These are phyloP conservation scores for Tachuris rubrigastra DNA, from an alignment of 2,113 vertebrate species.

Conservation along the genomic window DNA sequence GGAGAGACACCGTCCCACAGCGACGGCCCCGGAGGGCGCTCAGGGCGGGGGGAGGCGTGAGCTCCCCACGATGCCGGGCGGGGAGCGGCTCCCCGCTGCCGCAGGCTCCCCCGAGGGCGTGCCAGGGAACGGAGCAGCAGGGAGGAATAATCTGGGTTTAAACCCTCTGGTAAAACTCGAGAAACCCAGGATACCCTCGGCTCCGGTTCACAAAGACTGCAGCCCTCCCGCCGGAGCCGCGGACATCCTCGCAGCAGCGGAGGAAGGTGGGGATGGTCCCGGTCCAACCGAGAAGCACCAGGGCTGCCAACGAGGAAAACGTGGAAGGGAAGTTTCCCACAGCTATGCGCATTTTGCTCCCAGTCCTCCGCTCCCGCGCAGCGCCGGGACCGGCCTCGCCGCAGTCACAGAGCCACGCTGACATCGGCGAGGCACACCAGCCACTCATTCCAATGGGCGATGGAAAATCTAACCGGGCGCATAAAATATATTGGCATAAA, in stretches of 20 bases:
- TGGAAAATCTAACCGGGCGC: not conserved
- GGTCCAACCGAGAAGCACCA: too few species aligned
- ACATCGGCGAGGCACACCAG: not conserved
- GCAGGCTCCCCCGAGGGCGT: not conserved
- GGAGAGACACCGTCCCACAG: not conserved
- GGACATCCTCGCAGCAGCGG: not conserved
- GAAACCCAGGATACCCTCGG: not conserved
- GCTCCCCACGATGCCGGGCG: not conserved
- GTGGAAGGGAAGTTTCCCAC: not conserved
- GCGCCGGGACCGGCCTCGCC: not conserved
- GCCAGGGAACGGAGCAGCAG: not conserved
- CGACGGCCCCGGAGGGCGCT: not conserved
- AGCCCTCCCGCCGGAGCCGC: not conserved
- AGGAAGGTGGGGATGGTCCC: not conserved
- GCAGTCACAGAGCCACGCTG: not conserved
- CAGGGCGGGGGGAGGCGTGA: not conserved
- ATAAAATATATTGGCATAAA: constrained; percentile 44
- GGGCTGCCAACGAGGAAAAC: not conserved
- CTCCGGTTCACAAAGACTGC: not conserved
- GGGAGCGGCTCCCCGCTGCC: not conserved
- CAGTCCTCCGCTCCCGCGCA: not conserved
- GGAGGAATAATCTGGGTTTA: not conserved
- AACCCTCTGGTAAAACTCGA: not conserved
- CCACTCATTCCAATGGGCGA: not conserved
- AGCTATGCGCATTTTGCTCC: not conserved